These are phyloP conservation scores for Rhinoraja longicauda DNA, from an alignment of 2,797 vertebrate genomes.

Conservation along the genomic window DNA sequence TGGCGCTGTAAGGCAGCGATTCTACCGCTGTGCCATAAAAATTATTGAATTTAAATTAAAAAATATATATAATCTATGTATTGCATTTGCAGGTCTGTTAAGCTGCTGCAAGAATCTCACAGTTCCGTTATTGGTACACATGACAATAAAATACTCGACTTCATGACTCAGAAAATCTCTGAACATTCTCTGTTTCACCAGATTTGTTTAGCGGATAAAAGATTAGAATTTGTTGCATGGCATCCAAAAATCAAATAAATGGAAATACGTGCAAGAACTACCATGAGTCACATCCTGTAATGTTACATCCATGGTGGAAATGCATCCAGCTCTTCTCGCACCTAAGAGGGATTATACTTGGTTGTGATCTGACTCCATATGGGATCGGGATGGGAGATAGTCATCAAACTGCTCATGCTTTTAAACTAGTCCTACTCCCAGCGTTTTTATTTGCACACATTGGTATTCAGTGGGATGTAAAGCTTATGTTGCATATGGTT, in stretches of 20 bases:
- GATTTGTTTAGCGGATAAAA: background rate
- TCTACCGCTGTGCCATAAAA: no score
- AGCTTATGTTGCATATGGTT: background rate
- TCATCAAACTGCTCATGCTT: constrained; percentile 16
- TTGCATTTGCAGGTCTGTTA: no score
- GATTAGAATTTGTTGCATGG: background rate
- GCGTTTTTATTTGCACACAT: background rate
- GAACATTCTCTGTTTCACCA: background rate
- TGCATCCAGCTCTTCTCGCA: constrained; percentile 2
- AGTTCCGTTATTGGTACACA: no score
- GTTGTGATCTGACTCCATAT: constrained; percentile 26
- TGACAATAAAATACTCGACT: no score
- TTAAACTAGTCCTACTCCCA: background rate
- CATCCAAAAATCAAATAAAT: constrained; percentile 23
- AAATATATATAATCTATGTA: no score
- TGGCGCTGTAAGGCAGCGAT: no score
- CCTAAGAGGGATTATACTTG: background rate
- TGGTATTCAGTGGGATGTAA: constrained; percentile 9
- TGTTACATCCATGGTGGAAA: background rate
- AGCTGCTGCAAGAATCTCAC: no score
- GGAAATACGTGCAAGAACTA: constrained; percentile 2
- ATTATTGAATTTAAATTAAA: no score
- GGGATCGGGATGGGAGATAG: constrained; percentile 14
- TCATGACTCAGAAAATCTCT: background rate
- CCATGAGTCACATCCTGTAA: constrained; percentile 31